A percentile compares a stretch with the other conserved stretches of the same genome.
These are phyloP conservation scores for Folsomia candida DNA, from an alignment of 2,888 invertebrate species.

Conservation along the genomic window DNA sequence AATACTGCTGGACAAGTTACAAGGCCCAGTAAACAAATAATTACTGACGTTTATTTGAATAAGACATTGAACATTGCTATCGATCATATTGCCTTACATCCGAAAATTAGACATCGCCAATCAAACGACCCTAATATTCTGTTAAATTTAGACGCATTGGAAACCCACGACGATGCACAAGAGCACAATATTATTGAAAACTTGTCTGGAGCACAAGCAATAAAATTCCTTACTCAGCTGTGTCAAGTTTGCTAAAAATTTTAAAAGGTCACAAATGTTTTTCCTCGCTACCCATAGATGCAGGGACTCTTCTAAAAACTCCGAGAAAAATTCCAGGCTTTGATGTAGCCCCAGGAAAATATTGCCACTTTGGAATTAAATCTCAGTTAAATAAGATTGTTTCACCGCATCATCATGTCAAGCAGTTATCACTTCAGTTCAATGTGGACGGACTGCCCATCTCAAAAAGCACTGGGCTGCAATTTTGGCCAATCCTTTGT, in stretches of 20 bases:
- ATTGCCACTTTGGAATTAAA: conserved; percentile 6
- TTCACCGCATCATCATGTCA: background rate
- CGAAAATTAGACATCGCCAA: too few species aligned
- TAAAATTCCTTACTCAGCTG: conserved; percentile 4
- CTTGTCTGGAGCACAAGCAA: conserved; percentile 10
- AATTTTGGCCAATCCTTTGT: conserved; percentile 9
- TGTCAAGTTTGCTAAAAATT: background rate
- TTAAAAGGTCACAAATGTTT: background rate
- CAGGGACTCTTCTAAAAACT: background rate
- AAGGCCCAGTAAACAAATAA: too few species aligned
- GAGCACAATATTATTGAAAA: too few species aligned
- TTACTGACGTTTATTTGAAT: too few species aligned
- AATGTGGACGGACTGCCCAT: background rate
- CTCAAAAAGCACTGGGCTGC: background rate
- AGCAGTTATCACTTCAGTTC: background rate
- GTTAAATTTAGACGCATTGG: too few species aligned
- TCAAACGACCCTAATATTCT: too few species aligned
- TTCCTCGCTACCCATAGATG: background rate
- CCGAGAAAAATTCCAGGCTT: background rate
- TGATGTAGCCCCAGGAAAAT: background rate
- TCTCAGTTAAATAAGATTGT: background rate
- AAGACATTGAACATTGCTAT: too few species aligned
- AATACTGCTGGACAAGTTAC: too few species aligned
- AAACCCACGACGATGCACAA: too few species aligned
- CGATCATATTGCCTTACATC: too few species aligned